Base-by-base conservation (phyloP, 2,888 invertebrate species). In the Cantharis nigra region DNA sequence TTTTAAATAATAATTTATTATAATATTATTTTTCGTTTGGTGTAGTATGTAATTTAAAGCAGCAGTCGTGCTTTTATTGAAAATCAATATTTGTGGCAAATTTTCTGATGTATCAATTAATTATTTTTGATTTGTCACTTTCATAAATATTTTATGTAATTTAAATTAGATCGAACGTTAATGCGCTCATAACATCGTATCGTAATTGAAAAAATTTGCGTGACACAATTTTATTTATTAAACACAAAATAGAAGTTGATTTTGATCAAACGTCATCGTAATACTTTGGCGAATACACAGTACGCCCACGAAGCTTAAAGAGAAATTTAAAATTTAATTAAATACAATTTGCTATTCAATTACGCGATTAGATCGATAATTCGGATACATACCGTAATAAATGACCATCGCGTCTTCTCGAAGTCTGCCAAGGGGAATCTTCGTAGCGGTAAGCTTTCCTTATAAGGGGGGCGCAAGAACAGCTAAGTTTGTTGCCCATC, bases 401-500 rank as follows among this genome's bases (percentile, higher is more conserved):
- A 90, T 96, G 96, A 86, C 96, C 96, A 89, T 96, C 96, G 83
- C 95, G 91, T 84, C 96, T 92, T 83, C 95, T 91, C 81, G 95
- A 94, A 87, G 95, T 94, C 90, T 97, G 96, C 96, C 97, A 97
- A 89, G 98, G 98, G 88, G 97, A 96, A 90, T 97, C 97, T 90
- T 96, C 97, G 90, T 97, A 97, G 88, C 97, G 95, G 91, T 98
- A 98, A 88, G 96, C 96, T 92, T 97, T 98, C 91, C 97, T 95
- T 90, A 97, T 95, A 88, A 98, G 93, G 86, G 98, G 98, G 87
- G 97, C 98, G 91, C 98, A 98, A 87, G 97, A 97, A 91, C 97
- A 97, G 89, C 96, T 97, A 89, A 98, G 92, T 92, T 98, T 98
- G 92, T 98, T 98, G 90, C 98, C 98, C 98, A 98, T 97, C 89